These are phyloP conservation scores for Dioctria rufipes DNA, from an alignment of 2,888 invertebrate species.

Conservation along the genomic window DNA sequence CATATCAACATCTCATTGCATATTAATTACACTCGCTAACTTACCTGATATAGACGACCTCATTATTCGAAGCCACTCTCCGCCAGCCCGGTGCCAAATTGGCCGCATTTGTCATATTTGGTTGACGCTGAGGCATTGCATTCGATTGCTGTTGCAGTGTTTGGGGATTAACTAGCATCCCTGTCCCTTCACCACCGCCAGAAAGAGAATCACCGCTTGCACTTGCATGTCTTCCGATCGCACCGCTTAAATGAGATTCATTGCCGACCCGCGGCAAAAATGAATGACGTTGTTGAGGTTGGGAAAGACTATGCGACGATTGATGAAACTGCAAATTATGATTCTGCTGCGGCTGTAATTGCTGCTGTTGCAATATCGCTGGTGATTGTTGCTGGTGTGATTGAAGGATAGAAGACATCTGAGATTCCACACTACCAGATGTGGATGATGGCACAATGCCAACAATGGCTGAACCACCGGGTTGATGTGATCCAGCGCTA, in stretches of 20 bases:
- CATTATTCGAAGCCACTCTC: constrained; percentile 79
- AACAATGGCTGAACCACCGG: constrained; percentile 62
- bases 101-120: constrained; percentile 60
- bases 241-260: constrained; percentile 56
- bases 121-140: constrained; percentile 52
- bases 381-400: constrained; percentile 34
- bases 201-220: constrained; percentile 39
- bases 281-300: constrained; percentile 64
- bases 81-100: constrained; percentile 86
- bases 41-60: constrained; percentile 85
- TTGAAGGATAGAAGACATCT: constrained; percentile 51
- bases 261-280: constrained; percentile 66
- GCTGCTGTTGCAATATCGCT: constrained; percentile 55
- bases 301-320: constrained; percentile 61
- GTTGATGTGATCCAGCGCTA: constrained; percentile 69
- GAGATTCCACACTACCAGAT: constrained; percentile 14
- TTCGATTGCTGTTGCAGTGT: constrained; percentile 57
- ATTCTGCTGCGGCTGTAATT: constrained; percentile 53
- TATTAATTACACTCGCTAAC: constrained; percentile 61
- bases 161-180: constrained; percentile 6
- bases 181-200: neutral
- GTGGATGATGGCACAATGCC: constrained; percentile 45
- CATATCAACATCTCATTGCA: neutral
- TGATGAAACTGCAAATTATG: constrained; percentile 52
- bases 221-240: constrained; percentile 64